Percentiles rank a stretch among this genome's conserved stretches.
These are phyloP conservation scores for Drosophila kuntzei DNA, from an alignment of 2,888 invertebrate genomes.

Conservation along the genomic window DNA sequence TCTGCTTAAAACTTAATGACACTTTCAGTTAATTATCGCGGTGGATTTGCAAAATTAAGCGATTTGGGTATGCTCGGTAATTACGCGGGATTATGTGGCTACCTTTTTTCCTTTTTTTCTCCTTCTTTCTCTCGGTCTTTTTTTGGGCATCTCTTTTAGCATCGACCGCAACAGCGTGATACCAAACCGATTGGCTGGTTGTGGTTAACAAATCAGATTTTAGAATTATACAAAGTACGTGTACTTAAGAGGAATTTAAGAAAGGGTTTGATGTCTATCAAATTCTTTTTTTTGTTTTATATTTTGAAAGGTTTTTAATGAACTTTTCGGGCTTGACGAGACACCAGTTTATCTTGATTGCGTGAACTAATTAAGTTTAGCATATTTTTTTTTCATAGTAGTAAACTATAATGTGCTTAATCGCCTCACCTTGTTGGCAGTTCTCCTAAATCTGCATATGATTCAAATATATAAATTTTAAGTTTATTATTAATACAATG, in stretches of 20 bases:
- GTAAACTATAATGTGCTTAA: too few relatives aligned
- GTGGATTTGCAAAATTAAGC: constrained; percentile 82
- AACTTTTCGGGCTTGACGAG: neutral
- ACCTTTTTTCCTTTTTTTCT: constrained; percentile 11
- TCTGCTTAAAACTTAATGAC: constrained; percentile 80
- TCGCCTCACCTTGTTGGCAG: too few relatives aligned
- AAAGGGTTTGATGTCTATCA: constrained; percentile 7
- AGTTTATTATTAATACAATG: too few relatives aligned
- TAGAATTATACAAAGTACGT: constrained; percentile 19
- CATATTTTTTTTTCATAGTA: too few relatives aligned
- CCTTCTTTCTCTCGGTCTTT: neutral
- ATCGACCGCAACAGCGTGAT: constrained; percentile 26
- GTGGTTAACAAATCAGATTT: constrained; percentile 59
- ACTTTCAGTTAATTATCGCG: constrained; percentile 80
- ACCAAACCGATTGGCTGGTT: constrained; percentile 39
- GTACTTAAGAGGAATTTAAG: constrained; percentile 11
- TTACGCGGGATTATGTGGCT: constrained; percentile 71
- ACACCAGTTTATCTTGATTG: neutral
- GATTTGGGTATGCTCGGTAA: constrained; percentile 71
- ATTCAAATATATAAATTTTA: too few relatives aligned
- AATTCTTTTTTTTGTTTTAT: constrained; percentile 7
- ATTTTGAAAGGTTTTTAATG: constrained; percentile 2
- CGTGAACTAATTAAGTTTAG: too few relatives aligned
- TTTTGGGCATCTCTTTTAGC: neutral
- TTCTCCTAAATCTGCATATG: too few relatives aligned